Evolutionary conservation across 2,888 invertebrate genomes (phyloP), one percentile per base, ranked within the genome.

Genomic region (Drosophila prolongata): DNA sequence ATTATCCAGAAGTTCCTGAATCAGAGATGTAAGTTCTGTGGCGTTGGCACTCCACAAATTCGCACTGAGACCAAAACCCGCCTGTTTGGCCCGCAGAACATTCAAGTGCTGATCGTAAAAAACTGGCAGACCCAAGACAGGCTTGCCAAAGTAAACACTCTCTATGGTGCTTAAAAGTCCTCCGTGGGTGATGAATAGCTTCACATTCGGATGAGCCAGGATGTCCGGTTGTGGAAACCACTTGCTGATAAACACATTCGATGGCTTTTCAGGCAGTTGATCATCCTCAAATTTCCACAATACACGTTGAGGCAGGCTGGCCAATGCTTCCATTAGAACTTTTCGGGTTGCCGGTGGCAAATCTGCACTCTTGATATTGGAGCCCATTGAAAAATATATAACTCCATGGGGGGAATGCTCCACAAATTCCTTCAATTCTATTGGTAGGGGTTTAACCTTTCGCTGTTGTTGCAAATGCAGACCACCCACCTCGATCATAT

Each of bases 91-190:
- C 24, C 91, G 90, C 24, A 88, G 90, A 77, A 93, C 92, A 77
- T 94, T 94, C 37, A 92, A 71, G 47, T 92, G 90, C 82, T 94
- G 94, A 80, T 94, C 94, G 4, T 90, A 93, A 64, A 92, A 93
- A 8, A 94, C 81, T 0, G 94, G 94, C 53, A 94, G 90, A 2
- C 93, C 93, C 27, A 93, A 74, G 1, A 93, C 79, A 0, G 93
- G 93, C 13, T 92, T 92, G 2, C 93, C 93, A 76, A 92, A 91
- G 61, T 92, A 92, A 13, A 93, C 80, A 13, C 93, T 90, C 78
- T 93, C 93, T 1, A 91, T 93, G n/a, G 92, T 92, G 74, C 93
- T 93, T 5, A 93, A 75, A 0, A 93, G 71, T 0, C 93, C 93
- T 14, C 93, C 93, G 65, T 93, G 93, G 0, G 93, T 93, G 10